These are phyloP conservation scores for Phoebastria nigripes DNA, from an alignment of 2,797 vertebrate species.

Conservation along the genomic window DNA sequence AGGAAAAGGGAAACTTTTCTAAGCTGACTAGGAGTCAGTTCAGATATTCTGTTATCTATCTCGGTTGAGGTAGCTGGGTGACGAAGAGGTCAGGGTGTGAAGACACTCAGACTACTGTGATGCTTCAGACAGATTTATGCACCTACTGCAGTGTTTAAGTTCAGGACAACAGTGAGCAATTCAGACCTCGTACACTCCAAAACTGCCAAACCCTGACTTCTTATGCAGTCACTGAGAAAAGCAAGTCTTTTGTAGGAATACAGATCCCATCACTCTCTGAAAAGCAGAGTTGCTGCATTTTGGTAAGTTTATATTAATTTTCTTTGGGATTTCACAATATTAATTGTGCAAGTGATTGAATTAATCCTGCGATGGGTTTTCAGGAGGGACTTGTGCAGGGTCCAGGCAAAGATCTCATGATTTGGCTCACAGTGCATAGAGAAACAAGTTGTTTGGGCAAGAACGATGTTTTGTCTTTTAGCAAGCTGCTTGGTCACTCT, in stretches of 20 bases:
- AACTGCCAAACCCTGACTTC: not conserved
- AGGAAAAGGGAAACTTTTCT: not conserved
- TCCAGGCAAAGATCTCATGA: not conserved
- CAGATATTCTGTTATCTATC: not conserved
- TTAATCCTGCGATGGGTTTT: not conserved
- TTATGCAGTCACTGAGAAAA: not conserved
- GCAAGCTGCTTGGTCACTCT: not conserved
- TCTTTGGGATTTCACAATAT: not conserved
- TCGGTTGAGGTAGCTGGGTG: accelerated
- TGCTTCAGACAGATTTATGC: not conserved
- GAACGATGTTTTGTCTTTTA: not conserved
- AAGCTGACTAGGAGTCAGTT: not conserved
- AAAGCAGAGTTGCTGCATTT: not conserved
- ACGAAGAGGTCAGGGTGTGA: accelerated
- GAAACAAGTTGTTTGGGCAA: not conserved
- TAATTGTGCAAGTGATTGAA: not conserved
- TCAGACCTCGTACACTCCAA: not conserved
- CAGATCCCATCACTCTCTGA: not conserved
- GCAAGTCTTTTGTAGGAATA: not conserved
- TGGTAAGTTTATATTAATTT: not conserved
- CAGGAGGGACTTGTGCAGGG: not conserved
- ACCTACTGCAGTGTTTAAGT: not conserved
- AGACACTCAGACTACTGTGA: not conserved
- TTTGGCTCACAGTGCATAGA: not conserved
- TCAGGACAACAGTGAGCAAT: not conserved